Percentiles rank a stretch among this genome's conserved stretches.
Evolutionary conservation across 2,113 vertebrate genomes (phyloP).

Genomic region (Barnardius zonarius): DNA sequence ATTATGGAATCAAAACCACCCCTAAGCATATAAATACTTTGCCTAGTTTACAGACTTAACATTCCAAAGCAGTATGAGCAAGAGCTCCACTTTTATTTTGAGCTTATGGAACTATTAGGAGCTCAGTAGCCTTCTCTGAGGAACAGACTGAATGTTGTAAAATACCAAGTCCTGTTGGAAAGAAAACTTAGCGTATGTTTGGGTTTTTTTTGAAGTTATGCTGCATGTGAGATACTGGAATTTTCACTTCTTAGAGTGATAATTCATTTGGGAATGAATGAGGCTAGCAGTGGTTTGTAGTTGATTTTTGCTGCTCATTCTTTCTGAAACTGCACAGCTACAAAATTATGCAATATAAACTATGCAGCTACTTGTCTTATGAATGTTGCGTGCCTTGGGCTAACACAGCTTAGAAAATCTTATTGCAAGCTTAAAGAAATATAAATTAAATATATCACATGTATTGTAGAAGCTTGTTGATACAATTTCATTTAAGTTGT

Average conservation of each 20-base stretch:
- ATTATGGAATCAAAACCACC: constrained; percentile 31
- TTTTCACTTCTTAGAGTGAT: not conserved
- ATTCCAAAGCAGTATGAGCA: constrained; percentile 33
- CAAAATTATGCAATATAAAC: not conserved
- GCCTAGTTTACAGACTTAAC: constrained; percentile 35
- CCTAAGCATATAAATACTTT: constrained; percentile 26
- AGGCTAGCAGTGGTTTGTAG: not conserved
- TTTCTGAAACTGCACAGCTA: not conserved
- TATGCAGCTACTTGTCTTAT: not conserved
- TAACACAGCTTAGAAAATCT: constrained; percentile 18
- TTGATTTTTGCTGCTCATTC: not conserved
- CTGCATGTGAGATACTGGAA: not conserved
- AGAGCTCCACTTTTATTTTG: constrained; percentile 35
- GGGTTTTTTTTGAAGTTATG: not conserved
- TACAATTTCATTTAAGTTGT: not conserved
- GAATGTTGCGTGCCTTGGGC: not conserved
- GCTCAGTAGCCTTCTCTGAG: not conserved
- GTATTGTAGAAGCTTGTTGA: not conserved
- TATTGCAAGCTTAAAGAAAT: not conserved
- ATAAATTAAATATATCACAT: not conserved
- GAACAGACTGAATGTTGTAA: not conserved
- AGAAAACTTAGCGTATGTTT: not conserved
- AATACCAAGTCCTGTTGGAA: not conserved
- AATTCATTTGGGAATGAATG: constrained; percentile 12
- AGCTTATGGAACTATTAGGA: not conserved